phyloP scores from a whole-genome alignment of 1,140 invertebrate genomes.

The Zaprionus tsacasi region DNA sequence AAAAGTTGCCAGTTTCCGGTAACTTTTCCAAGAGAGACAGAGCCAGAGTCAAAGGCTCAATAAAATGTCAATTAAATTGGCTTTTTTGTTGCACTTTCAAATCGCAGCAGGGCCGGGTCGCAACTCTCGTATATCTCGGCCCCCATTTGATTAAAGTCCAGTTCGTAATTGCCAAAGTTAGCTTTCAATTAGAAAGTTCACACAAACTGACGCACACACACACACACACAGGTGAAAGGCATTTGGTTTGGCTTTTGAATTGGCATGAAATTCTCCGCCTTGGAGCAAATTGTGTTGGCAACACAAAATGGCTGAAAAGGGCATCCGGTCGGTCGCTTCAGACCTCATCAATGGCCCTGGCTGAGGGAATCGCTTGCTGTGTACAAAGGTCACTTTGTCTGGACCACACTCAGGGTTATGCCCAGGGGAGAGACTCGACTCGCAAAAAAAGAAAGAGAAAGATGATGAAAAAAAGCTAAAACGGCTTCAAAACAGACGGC shows the following conservation, averaged over 20 bases:
- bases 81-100: conserved; percentile 67
- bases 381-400: conserved; percentile 73
- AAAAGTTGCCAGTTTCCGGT: conserved; percentile 29
- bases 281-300: conserved; percentile 32
- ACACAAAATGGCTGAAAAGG: conserved; percentile 33
- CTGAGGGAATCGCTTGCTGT: conserved; percentile 13
- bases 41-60: conserved; percentile 56
- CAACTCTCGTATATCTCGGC: conserved; percentile 12
- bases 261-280: conserved; percentile 39
- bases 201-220: conserved; percentile 23
- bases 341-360: conserved; percentile 34
- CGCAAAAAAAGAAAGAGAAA: background rate
- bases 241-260: conserved; percentile 70
- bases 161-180: conserved; percentile 77
- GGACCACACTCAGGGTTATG: conserved; percentile 51
- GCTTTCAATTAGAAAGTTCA: conserved; percentile 80
- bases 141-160: conserved; percentile 76
- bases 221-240: conserved; percentile 48
- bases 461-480: background rate
- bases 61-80: conserved; percentile 78
- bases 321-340: conserved; percentile 12
- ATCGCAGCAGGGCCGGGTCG: conserved; percentile 33
- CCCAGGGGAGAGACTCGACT: conserved; percentile 26
- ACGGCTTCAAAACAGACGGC: conserved; percentile 57
- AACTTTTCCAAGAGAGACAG: conserved; percentile 38